phyloP scores from a whole-genome alignment of 2,888 invertebrate genomes.

The Balanococcus diminutus region DNA sequence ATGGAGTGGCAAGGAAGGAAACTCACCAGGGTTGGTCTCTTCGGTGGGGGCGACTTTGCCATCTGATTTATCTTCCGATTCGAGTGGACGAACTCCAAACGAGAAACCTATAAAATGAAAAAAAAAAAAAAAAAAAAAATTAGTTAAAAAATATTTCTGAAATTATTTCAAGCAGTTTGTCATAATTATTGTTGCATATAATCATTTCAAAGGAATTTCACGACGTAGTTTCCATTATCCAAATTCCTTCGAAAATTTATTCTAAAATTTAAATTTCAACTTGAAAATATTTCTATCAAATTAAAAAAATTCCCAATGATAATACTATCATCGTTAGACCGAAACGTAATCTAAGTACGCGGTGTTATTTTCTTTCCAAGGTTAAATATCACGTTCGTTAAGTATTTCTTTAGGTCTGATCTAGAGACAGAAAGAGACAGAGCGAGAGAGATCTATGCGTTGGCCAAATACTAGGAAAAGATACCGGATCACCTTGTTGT shows the following conservation, averaged over 20 bases:
- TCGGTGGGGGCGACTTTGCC: background rate
- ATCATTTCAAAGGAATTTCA: background rate
- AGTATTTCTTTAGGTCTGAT: background rate
- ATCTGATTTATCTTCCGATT: background rate
- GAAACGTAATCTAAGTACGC: conserved; percentile 1
- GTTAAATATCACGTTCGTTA: background rate
- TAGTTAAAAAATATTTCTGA: no score
- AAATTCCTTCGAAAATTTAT: background rate
- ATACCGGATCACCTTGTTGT: conserved; percentile 19
- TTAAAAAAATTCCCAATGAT: background rate
- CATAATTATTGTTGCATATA: background rate
- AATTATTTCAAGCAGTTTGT: background rate
- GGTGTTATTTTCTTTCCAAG: conserved; percentile 1
- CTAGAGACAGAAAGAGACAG: background rate
- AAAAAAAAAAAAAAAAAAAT: no score
- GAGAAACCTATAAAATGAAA: background rate
- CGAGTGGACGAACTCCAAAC: background rate
- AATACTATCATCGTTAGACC: background rate
- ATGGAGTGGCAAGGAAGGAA: no score
- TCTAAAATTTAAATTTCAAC: background rate
- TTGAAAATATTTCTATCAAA: background rate
- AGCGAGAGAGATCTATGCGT: background rate
- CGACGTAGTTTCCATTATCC: background rate
- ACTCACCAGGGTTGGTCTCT: background rate
- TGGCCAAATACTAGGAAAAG: conserved; percentile 14